Evolutionary conservation across 2,797 vertebrate species (phyloP).

Genomic region (Phalloptychus januarius): DNA sequence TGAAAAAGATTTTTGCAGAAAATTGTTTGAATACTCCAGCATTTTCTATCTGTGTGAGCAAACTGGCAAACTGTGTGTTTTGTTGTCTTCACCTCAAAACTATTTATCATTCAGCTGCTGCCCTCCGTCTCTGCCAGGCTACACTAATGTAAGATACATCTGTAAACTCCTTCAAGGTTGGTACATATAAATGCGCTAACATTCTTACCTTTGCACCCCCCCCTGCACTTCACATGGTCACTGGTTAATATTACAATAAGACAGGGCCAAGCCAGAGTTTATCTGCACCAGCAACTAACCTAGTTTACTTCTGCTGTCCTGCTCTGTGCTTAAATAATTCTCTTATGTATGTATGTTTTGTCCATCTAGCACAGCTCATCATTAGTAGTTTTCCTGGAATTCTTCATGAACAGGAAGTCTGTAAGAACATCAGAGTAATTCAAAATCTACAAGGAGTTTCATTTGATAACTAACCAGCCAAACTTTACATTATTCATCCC

Average conservation of each 20-base stretch:
- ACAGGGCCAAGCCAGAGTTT: slow-evolving; percentile 41
- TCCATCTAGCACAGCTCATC: slow-evolving; percentile 53
- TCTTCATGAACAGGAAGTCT: slow-evolving; percentile 61
- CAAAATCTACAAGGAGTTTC: slow-evolving; percentile 56
- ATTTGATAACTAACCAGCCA: slow-evolving; percentile 73
- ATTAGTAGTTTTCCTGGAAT: slow-evolving; percentile 54
- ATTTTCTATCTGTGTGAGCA: background rate
- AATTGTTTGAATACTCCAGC: background rate
- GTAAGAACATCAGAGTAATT: slow-evolving; percentile 58
- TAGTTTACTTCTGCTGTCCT: slow-evolving; percentile 50
- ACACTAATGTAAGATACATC: slow-evolving; percentile 29
- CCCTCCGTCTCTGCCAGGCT: slow-evolving; percentile 2
- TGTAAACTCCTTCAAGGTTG: slow-evolving; percentile 33
- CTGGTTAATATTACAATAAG: slow-evolving; percentile 68
- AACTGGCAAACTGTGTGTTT: background rate
- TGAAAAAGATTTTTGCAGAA: background rate
- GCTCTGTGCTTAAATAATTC: slow-evolving; percentile 52
- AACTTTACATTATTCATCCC: slow-evolving; percentile 80
- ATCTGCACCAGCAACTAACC: slow-evolving; percentile 60
- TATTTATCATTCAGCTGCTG: background rate
- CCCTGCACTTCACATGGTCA: slow-evolving; percentile 52
- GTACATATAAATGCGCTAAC: slow-evolving; percentile 18
- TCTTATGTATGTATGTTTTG: slow-evolving; percentile 33
- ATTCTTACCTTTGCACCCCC: slow-evolving; percentile 16
- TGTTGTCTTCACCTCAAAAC: background rate